These are phyloP conservation scores for Cyprinodon variegatus DNA, from an alignment of 2,113 vertebrate species.

Conservation along the genomic window DNA sequence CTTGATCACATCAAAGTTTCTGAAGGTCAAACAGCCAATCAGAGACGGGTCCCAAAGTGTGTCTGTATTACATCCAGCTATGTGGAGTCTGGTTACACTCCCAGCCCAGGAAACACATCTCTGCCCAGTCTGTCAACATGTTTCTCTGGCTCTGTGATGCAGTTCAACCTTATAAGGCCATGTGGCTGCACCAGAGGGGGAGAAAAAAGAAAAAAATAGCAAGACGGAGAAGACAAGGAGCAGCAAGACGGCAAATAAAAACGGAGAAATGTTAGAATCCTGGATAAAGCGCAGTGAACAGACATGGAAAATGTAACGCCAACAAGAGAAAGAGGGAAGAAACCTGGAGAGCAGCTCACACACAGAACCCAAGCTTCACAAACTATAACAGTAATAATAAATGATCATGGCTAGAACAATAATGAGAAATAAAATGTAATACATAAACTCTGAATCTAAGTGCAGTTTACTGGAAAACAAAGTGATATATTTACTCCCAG, in stretches of 20 bases:
- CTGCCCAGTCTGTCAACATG: constrained; percentile 44
- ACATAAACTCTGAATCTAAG: too few species aligned
- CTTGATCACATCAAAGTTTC: constrained; percentile 1
- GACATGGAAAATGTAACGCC: constrained; percentile 2
- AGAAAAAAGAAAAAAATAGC: neutral
- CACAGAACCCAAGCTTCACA: constrained; percentile 16
- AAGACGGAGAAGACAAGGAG: neutral
- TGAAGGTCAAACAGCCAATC: constrained; percentile 41
- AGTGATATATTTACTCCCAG: too few species aligned
- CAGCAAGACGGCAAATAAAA: neutral
- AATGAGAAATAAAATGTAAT: too few species aligned
- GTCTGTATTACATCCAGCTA: constrained; percentile 28
- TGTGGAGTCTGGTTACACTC: constrained; percentile 62
- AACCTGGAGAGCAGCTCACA: constrained; percentile 13
- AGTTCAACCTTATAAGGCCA: constrained; percentile 69
- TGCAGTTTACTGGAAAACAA: too few species aligned
- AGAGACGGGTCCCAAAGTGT: constrained; percentile 9
- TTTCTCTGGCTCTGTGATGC: constrained; percentile 33
- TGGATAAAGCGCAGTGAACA: neutral
- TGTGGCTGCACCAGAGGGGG: constrained; percentile 23
- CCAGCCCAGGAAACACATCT: constrained; percentile 55
- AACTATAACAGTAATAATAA: too few species aligned
- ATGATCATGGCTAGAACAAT: too few species aligned
- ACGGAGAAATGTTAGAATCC: constrained; percentile 10
- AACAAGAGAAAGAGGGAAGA: neutral